Evolutionary conservation across 1,140 invertebrate species (phyloP), one percentile per base, ranked within the genome.

Genomic region (Andricus grossulariae): DNA sequence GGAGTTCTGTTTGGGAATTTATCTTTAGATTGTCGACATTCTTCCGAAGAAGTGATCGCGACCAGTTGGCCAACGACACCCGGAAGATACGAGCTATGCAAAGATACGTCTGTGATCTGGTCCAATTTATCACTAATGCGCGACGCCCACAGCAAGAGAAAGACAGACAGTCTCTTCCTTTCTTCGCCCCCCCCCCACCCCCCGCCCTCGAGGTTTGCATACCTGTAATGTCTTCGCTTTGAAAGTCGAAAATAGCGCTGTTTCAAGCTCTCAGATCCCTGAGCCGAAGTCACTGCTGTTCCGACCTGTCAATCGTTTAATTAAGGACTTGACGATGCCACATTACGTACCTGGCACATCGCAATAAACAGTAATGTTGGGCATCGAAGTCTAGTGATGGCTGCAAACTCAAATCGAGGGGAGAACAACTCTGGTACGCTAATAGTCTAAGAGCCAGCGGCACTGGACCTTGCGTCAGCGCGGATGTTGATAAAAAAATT

Each of bases 111-210:
- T 80, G 83, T 81, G 90, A 91, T 91, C 85, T 80, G 83, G 79
- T 87, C 80, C 81, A 88, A 91, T 91, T 90, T 89, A 90, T 90
- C 86, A 87, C 86, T 82, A 86, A 90, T 88, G 87, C 86, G 81
- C 76, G 83, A 89, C 89, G 89, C 88, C 88, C 88, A 90, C 86
- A 82, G 84, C 80, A 73, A 77, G 76, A 80, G 78, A 83, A n/a
- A 80, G 78, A 77, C 75, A 85, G 71, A 50, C 32, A 76, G 50
- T 74, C 74, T 77, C 76, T 83, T 80, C 78, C 25, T 66, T 66
- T 66, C 60, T 66, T 66, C 57, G 57, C 32, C 13, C 15, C 25
- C 52, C 52, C 11, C 13, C 15, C 25, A 16, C 52, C 11, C 52
- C 25, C 39, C 57, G 7, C 57, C 57, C 57, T 15, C 21, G 15